A percentile compares a stretch with the other conserved stretches of the same genome.
Conservation (phyloP, 2,113 vertebrate species). For the Erythrocercus mccallii region DNA sequence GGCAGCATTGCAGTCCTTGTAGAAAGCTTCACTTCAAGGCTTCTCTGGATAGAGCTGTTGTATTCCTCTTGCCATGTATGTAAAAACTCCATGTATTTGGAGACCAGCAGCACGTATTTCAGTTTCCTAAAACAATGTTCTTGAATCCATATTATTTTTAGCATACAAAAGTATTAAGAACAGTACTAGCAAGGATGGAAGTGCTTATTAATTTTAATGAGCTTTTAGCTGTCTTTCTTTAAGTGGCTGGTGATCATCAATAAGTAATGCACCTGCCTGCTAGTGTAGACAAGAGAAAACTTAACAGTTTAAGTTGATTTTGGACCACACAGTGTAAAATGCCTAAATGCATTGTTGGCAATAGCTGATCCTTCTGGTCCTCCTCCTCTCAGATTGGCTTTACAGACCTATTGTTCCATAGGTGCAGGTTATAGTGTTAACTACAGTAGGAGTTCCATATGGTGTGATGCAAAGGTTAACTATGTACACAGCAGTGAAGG, state of each 20-base stretch:
- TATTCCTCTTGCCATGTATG: not conserved
- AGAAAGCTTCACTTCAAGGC: not conserved
- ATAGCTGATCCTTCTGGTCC: not conserved
- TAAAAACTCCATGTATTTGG: not conserved
- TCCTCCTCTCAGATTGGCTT: not conserved
- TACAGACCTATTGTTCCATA: not conserved
- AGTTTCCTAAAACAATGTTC: not conserved
- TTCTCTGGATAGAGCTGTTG: not conserved
- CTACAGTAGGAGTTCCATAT: not conserved
- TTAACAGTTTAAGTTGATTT: not conserved
- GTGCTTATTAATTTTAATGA: conserved; percentile 36
- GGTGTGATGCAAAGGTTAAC: not conserved
- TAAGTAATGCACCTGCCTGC: not conserved
- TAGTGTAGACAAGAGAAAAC: not conserved
- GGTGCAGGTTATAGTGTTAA: not conserved
- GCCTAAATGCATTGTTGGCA: not conserved
- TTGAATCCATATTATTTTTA: not conserved
- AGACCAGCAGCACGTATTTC: not conserved
- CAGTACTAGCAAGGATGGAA: not conserved
- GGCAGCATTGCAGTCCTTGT: not conserved
- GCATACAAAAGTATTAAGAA: not conserved
- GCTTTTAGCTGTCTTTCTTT: not conserved
- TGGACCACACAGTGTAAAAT: not conserved
- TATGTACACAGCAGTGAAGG: not conserved
- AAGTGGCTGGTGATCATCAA: not conserved